Evolutionary conservation across 1,140 invertebrate species (phyloP).

Genomic region (Dreissena polymorpha): DNA sequence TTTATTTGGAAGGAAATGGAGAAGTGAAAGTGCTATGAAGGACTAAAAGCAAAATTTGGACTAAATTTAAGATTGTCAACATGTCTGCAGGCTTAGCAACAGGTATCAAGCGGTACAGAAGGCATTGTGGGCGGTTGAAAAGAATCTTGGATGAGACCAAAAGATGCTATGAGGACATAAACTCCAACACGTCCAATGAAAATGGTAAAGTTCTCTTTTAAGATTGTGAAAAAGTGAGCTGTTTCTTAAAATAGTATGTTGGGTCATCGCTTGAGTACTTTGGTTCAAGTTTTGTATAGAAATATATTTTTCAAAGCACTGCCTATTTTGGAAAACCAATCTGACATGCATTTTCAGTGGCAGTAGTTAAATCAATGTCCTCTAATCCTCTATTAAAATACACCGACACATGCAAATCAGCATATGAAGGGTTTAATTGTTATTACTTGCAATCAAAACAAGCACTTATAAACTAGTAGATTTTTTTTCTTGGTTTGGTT

Average conservation of each 20-base stretch:
- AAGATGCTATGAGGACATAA: constrained; percentile 65
- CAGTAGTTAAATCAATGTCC: too few relatives aligned
- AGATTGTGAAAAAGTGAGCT: neutral
- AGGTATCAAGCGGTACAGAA: constrained; percentile 59
- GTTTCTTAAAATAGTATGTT: neutral
- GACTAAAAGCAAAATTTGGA: neutral
- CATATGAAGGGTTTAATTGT: too few relatives aligned
- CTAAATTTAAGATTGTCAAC: neutral
- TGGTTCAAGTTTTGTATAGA: too few relatives aligned
- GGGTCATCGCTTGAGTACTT: too few relatives aligned
- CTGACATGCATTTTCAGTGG: too few relatives aligned
- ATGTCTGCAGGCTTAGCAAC: constrained; percentile 53
- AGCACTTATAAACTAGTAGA: too few relatives aligned
- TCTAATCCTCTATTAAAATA: too few relatives aligned
- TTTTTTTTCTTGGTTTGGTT: too few relatives aligned
- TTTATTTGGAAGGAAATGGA: neutral
- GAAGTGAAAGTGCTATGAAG: neutral
- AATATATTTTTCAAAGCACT: too few relatives aligned
- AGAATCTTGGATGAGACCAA: constrained; percentile 63
- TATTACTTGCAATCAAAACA: too few relatives aligned
- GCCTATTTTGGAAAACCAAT: too few relatives aligned
- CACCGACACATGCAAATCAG: too few relatives aligned
- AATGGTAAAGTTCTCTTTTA: constrained; percentile 50
- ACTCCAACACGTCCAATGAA: constrained; percentile 59
- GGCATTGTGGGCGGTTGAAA: constrained; percentile 55